These are phyloP conservation scores for Vulpes lagopus DNA, from an alignment of 2,113 vertebrate genomes.

Conservation along the genomic window DNA sequence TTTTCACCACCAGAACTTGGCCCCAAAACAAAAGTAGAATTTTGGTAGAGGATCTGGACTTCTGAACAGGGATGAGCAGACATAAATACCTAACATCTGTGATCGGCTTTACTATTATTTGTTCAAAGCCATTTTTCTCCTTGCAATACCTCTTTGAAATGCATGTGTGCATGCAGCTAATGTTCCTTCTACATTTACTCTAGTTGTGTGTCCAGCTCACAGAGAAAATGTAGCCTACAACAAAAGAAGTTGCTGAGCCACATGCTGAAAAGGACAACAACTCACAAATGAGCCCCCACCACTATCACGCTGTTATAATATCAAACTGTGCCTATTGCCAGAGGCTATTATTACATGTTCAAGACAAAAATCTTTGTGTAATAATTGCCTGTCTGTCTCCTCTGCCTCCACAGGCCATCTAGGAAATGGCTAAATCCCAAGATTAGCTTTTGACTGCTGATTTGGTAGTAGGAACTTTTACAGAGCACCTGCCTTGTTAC, in stretches of 20 bases:
- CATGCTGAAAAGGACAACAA: slow-evolving; percentile 20
- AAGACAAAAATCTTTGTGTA: slow-evolving; percentile 14
- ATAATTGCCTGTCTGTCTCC: neutral
- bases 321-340: neutral
- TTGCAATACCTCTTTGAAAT: neutral
- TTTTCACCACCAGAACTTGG: neutral
- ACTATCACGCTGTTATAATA: neutral
- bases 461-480: neutral
- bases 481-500: neutral
- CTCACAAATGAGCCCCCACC: neutral
- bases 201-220: neutral
- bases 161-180: neutral
- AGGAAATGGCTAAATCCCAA: slow-evolving; percentile 29
- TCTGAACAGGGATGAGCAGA: neutral
- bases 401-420: neutral
- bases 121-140: slow-evolving; percentile 60
- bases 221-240: neutral
- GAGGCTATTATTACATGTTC: neutral
- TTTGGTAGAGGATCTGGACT: neutral
- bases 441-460: neutral
- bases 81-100: neutral
- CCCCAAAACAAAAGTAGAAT: neutral
- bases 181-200: slow-evolving; percentile 20
- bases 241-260: slow-evolving; percentile 3
- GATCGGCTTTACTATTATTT: neutral